These are phyloP conservation scores for Kryptopterus vitreolus DNA, from an alignment of 2,797 vertebrate genomes.

Conservation along the genomic window DNA sequence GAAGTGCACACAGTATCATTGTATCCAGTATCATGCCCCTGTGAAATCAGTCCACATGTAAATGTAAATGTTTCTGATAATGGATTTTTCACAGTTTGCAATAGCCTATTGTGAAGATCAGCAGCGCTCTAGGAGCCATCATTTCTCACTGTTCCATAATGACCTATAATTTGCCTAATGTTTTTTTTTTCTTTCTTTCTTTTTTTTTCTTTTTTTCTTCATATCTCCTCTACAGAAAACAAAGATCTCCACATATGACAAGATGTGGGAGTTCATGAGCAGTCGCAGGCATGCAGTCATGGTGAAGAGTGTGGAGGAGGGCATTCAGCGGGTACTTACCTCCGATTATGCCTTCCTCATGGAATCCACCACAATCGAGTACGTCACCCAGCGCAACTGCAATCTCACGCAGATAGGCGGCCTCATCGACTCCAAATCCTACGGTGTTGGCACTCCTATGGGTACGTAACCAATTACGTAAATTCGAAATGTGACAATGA, in stretches of 20 bases:
- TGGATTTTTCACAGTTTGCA: conserved; percentile 12
- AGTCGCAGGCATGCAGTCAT: conserved; percentile 94
- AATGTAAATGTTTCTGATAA: conserved; percentile 21
- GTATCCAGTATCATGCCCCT: conserved; percentile 8
- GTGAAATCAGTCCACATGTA: conserved; percentile 10
- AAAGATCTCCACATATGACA: conserved; percentile 98
- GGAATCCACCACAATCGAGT: conserved; percentile 98
- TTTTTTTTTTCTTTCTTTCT: neutral
- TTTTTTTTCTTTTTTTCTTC: conserved; percentile 9
- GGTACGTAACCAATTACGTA: conserved; percentile 75
- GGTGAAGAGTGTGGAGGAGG: conserved; percentile 94
- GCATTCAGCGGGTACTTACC: conserved; percentile 93
- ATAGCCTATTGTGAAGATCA: conserved; percentile 14
- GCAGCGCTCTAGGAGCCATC: conserved; percentile 9
- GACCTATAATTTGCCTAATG: conserved; percentile 23
- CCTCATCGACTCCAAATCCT: conserved; percentile 96
- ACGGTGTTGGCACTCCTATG: conserved; percentile 96
- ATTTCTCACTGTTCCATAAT: conserved; percentile 25
- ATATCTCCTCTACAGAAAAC: conserved; percentile 85
- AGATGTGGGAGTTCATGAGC: conserved; percentile 99
- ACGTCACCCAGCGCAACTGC: conserved; percentile 94
- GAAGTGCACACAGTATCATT: neutral
- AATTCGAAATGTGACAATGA: neutral
- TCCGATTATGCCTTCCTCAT: conserved; percentile 98
- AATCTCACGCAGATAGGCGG: conserved; percentile 97